phyloP scores from a whole-genome alignment of 2,797 vertebrate species.

The Galagoides demidoff region DNA sequence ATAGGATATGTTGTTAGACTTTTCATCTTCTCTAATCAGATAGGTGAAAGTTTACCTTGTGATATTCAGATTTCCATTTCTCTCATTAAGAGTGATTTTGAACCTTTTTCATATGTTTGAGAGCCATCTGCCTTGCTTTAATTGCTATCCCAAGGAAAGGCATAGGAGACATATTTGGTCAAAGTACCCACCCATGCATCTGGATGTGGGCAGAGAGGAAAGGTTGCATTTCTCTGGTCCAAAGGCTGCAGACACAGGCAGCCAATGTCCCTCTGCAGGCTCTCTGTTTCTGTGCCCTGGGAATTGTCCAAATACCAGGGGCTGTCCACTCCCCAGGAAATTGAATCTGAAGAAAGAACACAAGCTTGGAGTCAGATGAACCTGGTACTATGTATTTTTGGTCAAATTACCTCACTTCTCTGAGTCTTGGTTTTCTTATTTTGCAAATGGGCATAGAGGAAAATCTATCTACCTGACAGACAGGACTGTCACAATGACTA shows the following conservation, averaged over 20 bases:
- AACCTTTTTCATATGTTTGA: neutral
- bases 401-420: neutral
- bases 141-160: neutral
- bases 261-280: neutral
- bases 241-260: neutral
- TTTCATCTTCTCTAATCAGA: slow-evolving; percentile 17
- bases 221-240: neutral
- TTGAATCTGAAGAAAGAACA: neutral
- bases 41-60: neutral
- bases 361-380: neutral
- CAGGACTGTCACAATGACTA: neutral
- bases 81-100: slow-evolving; percentile 12
- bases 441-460: slow-evolving; percentile 1
- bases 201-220: neutral
- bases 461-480: neutral
- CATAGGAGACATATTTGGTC: neutral
- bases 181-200: neutral
- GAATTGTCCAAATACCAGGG: neutral
- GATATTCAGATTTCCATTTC: slow-evolving; percentile 31
- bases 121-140: slow-evolving; percentile 4
- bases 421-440: neutral
- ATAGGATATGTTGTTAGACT: neutral
- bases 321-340: neutral
- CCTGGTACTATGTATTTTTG: neutral
- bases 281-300: neutral